Conservation (phyloP, 2,797 vertebrate species). For the Oophaga sylvatica region DNA sequence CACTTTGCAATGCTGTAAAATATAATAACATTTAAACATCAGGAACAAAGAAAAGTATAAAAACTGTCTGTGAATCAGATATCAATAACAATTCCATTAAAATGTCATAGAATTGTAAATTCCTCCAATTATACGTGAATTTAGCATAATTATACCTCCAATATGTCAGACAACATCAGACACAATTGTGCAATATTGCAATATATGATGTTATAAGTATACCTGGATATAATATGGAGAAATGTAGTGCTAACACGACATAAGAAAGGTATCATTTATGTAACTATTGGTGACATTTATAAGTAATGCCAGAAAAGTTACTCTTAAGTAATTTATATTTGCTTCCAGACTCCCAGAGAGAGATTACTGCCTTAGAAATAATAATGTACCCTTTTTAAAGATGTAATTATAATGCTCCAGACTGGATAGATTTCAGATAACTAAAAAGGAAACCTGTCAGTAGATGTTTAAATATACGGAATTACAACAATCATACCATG, state of each 20-base stretch:
- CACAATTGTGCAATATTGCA: background rate
- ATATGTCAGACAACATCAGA: background rate
- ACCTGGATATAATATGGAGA: background rate
- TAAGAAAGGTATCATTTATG: conserved; percentile 32
- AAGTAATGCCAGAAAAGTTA: conserved; percentile 37
- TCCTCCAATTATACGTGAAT: background rate
- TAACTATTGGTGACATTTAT: conserved; percentile 16
- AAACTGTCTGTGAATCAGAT: background rate
- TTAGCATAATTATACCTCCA: background rate
- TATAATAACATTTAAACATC: background rate
- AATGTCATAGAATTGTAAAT: background rate
- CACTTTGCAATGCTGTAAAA: background rate
- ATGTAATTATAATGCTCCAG: conserved; percentile 51
- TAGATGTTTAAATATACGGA: conserved; percentile 25
- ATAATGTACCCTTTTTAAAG: conserved; percentile 40
- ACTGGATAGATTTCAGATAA: conserved; percentile 45
- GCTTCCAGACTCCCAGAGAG: conserved; percentile 20
- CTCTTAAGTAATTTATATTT: conserved; percentile 49
- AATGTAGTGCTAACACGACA: background rate
- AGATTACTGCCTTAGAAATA: conserved; percentile 42
- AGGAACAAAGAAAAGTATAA: background rate
- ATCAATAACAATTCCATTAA: background rate
- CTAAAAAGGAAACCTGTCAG: conserved; percentile 20
- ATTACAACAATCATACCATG: conserved; percentile 40
- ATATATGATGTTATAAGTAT: background rate